Base-by-base conservation (phyloP, 2,113 vertebrate genomes). In the Hypocryptadius cinnamomeus region DNA sequence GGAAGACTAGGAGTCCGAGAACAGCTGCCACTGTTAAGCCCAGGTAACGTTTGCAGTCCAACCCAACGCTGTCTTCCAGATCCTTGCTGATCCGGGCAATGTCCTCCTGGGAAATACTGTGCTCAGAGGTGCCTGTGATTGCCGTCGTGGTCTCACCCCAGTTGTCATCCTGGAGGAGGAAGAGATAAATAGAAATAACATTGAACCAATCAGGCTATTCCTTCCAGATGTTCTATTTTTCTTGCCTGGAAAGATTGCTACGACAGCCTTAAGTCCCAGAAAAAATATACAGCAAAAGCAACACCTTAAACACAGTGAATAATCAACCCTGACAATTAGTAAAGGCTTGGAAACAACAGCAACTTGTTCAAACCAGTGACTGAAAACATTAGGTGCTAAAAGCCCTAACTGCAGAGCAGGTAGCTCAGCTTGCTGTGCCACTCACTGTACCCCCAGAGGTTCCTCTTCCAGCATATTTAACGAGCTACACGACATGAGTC, bases 91-190 rank as follows among this genome's bases (percentile, higher is more conserved):
- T 99, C 82, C 98, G 98, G n/a, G 98, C 98, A 39, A 99, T 98
- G 97, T 99, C 99, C 98, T 99, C 99, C 95, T 99, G 99, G 33
- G 99, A 99, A 37, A 99, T 98, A 95, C 99, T 99, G 97, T 99
- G 99, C 95, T 99, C 99, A 1, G 99, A 99, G 5, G 99, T 99
- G 93, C 99, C 99, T 0, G 99, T 99, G 97, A 99, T 97, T 15
- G 99, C 99, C 0, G 99, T 99, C 10, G 99, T 99, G 90, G 99
- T 99, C 97, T 99, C 99, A 13, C 99, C 99, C 99, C 99, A 99
- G 97, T 99, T 99, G 95, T 99, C 99, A 97, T 99, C 99, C 99
- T 99, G 93, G 73, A 18, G 53, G 39, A 90, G 24, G 72, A 92
- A 93, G 51, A 83, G 23, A 89, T 3, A 70, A 85, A 90, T 8